Conservation (phyloP, 2,888 invertebrate species). For the Hoplodrina blanda region DNA sequence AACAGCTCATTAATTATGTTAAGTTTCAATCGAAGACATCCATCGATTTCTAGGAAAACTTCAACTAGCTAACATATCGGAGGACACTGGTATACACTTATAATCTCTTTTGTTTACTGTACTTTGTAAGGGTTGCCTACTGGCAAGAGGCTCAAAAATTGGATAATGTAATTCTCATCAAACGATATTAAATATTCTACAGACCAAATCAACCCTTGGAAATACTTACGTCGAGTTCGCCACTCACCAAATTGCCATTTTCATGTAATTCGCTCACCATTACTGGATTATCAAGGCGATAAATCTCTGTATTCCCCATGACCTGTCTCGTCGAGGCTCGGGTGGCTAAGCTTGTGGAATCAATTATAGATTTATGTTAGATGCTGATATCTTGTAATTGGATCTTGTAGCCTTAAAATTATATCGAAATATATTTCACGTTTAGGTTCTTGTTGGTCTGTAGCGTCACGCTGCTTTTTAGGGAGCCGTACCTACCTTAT, state of each 20-base stretch:
- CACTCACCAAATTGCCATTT: background rate
- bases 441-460: background rate
- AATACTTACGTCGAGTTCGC: background rate
- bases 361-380: slow-evolving; percentile 46
- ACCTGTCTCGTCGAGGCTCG: slow-evolving; percentile 14
- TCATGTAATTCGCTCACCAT: slow-evolving; percentile 10
- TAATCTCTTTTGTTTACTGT: no score
- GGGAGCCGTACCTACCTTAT: background rate
- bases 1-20: no score
- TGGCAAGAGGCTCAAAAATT: background rate
- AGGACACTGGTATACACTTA: no score
- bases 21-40: no score
- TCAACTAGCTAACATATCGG: no score
- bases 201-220: background rate
- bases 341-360: slow-evolving; percentile 28
- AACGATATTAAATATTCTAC: background rate
- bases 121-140: background rate
- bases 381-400: slow-evolving; percentile 38
- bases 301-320: slow-evolving; percentile 26
- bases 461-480: background rate
- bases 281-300: slow-evolving; percentile 28
- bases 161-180: slow-evolving; percentile 1
- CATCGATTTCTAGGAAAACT: no score
- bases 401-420: slow-evolving; percentile 39
- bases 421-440: background rate